Evolutionary conservation across 2,113 vertebrate genomes (phyloP), one percentile per base, ranked within the genome.

Genomic region (Diglossa brunneiventris): DNA sequence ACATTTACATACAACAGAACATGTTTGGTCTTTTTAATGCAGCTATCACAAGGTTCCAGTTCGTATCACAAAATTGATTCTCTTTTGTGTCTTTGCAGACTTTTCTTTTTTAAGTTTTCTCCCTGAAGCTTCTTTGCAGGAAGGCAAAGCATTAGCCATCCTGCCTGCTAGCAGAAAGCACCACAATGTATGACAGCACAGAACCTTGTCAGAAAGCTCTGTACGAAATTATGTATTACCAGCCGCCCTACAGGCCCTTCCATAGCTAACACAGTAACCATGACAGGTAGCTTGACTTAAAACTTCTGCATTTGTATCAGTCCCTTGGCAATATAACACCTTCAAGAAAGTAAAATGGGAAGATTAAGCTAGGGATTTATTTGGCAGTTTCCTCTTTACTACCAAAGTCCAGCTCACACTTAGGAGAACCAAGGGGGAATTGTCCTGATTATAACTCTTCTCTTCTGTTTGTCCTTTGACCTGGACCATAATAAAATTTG

Each of bases 21-120:
- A 23, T 0, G 7, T 55, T 41, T 35, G 33, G 33, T 27, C 27
- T 73, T 76, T 76, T 80, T 37, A 44, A 31, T 24, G 47, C 49
- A 73, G 46, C 50, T 47, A 28, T 33, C 52, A 28, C 1, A 2
- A 39, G 18, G 18, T 46, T 83, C 33, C 39, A 44, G 31, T 55
- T 61, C 0, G 0, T 23, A 35, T 13, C 0, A 2, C 30, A 58
- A 33, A 72, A 68, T 1, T 30, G 5, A 39, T 55, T 67, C 20
- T 55, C 72, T 76, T 31, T 10, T 61, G 23, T 39, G 68, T 46
- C 53, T 79, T 72, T 64, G 39, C 66, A 75, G 49, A 26, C 9
- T 4, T 47, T 56, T 68, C 24, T 66, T 82, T 41, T 78, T 27
- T 3, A 7, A 12, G 41, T 56, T 73, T 88, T 66, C 28, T 47